Evolutionary conservation across 1,140 invertebrate genomes (phyloP).

Genomic region (Heliothis virescens): DNA sequence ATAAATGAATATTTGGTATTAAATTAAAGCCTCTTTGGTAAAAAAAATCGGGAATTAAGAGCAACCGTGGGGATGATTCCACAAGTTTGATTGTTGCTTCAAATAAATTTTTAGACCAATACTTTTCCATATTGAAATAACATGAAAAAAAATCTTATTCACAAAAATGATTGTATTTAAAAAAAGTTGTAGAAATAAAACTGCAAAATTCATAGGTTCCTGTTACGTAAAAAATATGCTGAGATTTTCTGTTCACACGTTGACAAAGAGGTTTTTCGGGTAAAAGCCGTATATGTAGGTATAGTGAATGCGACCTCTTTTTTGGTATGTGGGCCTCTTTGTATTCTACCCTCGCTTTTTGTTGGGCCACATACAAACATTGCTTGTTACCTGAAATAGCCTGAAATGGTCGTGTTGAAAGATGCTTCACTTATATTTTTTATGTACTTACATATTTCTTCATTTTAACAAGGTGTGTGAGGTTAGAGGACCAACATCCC

Average conservation of each 20-base stretch:
- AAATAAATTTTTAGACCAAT: too few species aligned
- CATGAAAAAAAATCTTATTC: too few species aligned
- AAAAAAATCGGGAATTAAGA: too few species aligned
- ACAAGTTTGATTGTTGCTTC: background rate
- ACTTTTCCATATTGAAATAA: too few species aligned
- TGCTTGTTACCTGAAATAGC: conserved; percentile 50
- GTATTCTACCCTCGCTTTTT: conserved; percentile 50
- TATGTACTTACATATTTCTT: background rate
- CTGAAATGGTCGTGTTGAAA: conserved; percentile 44
- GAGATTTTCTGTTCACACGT: conserved; percentile 48
- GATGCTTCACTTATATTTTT: conserved; percentile 34
- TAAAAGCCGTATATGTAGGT: conserved; percentile 38
- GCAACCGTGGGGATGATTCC: too few species aligned
- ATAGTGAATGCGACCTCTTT: conserved; percentile 31
- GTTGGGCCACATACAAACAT: conserved; percentile 42
- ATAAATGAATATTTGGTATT: too few species aligned
- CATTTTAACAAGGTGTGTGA: background rate
- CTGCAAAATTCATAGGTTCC: conserved; percentile 27
- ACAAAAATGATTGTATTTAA: too few species aligned
- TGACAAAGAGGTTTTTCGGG: conserved; percentile 54
- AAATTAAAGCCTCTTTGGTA: too few species aligned
- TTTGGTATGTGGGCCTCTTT: conserved; percentile 51
- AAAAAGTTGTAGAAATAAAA: conserved; percentile 21
- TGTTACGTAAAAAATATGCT: conserved; percentile 36
- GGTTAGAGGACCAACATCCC: too few species aligned